Percentiles rank a stretch among this genome's conserved stretches.
phyloP scores from a whole-genome alignment of 2,797 vertebrate genomes.

The Nannoperca obscura region DNA sequence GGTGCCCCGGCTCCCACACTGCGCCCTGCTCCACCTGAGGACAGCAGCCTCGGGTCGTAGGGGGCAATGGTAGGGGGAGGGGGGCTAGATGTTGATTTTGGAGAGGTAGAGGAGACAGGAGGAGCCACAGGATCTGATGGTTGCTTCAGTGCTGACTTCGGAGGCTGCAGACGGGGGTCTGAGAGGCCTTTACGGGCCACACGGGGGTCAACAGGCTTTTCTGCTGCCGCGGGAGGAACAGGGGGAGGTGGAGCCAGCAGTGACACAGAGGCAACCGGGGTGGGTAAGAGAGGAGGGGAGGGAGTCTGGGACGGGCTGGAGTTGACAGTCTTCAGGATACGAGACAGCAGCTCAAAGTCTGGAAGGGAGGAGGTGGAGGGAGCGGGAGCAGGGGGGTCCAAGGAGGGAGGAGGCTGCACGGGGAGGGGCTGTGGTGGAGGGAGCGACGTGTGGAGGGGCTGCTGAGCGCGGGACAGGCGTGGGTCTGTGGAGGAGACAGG shows the following conservation, averaged over 20 bases:
- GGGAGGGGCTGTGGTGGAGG: slow-evolving; percentile 60
- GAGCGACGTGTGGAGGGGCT: slow-evolving; percentile 72
- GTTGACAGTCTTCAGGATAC: slow-evolving; percentile 93
- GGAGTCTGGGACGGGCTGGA: slow-evolving; percentile 78
- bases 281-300: slow-evolving; percentile 58
- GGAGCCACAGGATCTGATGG: slow-evolving; percentile 63
- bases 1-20: slow-evolving; percentile 68
- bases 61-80: slow-evolving; percentile 85
- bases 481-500: slow-evolving; percentile 85
- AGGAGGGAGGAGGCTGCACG: slow-evolving; percentile 36
- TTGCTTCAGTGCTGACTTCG: slow-evolving; percentile 80
- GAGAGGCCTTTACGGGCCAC: slow-evolving; percentile 83
- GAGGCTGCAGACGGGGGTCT: slow-evolving; percentile 90
- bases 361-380: slow-evolving; percentile 83
- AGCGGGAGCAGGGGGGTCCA: slow-evolving; percentile 66
- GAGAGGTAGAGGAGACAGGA: slow-evolving; percentile 58
- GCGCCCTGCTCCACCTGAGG: slow-evolving; percentile 87
- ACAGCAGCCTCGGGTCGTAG: slow-evolving; percentile 92
- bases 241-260: slow-evolving; percentile 66
- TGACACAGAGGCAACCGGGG: slow-evolving; percentile 40
- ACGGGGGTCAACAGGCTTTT: slow-evolving; percentile 92
- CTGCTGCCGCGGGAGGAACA: slow-evolving; percentile 56
- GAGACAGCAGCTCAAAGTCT: slow-evolving; percentile 93
- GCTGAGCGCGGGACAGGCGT: slow-evolving; percentile 84
- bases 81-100: slow-evolving; percentile 48